Conservation (phyloP, 2,888 invertebrate genomes). For the Andrena minutula region DNA sequence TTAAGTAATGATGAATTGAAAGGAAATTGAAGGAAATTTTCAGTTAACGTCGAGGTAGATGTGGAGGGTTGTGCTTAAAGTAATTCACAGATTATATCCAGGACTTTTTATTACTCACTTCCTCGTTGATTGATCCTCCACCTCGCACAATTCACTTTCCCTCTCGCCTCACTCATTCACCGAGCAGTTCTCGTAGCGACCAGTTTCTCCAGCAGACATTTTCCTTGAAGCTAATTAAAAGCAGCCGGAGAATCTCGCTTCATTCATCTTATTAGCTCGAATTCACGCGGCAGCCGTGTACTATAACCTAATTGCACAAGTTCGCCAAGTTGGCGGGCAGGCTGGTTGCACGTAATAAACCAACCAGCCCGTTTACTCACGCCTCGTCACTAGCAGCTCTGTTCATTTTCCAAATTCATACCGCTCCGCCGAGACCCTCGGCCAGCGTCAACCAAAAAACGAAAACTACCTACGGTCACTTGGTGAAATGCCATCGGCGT, state of each 20-base stretch:
- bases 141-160: background rate
- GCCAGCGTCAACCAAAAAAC: background rate
- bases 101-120: no score
- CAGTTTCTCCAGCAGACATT: slow-evolving; percentile 32
- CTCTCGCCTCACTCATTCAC: slow-evolving; percentile 1
- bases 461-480: no score
- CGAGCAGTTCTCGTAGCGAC: slow-evolving; percentile 7
- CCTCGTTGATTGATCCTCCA: slow-evolving; percentile 9
- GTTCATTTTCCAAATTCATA: slow-evolving; percentile 23
- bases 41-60: no score
- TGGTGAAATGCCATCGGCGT: background rate
- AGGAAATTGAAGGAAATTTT: no score
- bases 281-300: slow-evolving; percentile 30
- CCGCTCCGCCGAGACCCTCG: background rate
- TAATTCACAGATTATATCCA: no score
- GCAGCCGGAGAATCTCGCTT: slow-evolving; percentile 54
- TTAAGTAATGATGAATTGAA: no score
- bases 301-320: slow-evolving; percentile 55
- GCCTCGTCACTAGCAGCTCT: background rate
- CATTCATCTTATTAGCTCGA: slow-evolving; percentile 67
- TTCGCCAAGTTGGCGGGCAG: slow-evolving; percentile 41
- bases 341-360: slow-evolving; percentile 54
- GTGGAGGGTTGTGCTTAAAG: no score
- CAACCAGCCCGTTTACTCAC: slow-evolving; percentile 27
- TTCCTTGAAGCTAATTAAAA: slow-evolving; percentile 41